A percentile compares a stretch with the other conserved stretches of the same genome.
phyloP scores from a whole-genome alignment of 2,113 vertebrate genomes.

The Eclectus roratus region DNA sequence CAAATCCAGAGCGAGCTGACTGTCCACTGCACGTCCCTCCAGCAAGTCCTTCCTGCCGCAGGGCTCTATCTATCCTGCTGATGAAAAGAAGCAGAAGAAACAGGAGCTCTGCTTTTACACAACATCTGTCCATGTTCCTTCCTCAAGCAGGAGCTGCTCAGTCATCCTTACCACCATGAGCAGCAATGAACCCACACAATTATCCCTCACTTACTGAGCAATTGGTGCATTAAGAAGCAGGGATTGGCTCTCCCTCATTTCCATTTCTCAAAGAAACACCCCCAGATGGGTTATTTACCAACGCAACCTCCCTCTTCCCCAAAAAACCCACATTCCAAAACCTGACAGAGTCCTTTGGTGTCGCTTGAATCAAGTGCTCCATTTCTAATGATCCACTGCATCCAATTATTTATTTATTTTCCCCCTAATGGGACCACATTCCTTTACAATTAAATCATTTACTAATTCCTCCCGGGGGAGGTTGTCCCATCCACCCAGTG shows the following conservation, averaged over 20 bases:
- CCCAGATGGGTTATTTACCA: neutral
- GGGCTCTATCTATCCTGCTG: neutral
- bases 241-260: fast-evolving
- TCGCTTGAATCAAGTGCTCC: neutral
- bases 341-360: neutral
- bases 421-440: constrained; percentile 47
- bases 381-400: neutral
- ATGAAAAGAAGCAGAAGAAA: neutral
- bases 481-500: constrained; percentile 4
- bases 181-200: neutral
- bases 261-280: neutral
- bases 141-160: neutral
- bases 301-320: neutral
- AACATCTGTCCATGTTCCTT: neutral
- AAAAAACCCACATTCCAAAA: neutral
- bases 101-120: neutral
- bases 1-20: neutral
- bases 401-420: neutral
- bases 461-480: neutral
- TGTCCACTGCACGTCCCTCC: neutral
- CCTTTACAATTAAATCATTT: constrained; percentile 53
- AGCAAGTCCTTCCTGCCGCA: neutral
- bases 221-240: neutral
- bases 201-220: neutral
- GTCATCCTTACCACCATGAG: neutral